phyloP scores from a whole-genome alignment of 1,140 invertebrate genomes.

The Battus philenor region DNA sequence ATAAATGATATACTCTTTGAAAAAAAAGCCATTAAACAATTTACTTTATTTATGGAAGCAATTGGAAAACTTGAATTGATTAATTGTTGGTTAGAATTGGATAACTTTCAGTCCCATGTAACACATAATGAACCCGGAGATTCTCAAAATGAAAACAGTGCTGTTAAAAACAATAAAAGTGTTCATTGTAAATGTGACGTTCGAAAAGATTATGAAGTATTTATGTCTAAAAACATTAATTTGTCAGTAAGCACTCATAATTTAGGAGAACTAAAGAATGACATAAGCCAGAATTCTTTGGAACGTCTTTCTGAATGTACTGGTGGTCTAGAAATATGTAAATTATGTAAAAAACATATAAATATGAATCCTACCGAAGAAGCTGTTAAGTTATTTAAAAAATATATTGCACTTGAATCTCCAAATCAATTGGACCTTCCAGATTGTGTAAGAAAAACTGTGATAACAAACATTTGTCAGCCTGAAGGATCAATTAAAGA shows the following conservation, averaged over 20 bases:
- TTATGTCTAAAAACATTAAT: constrained; percentile 27
- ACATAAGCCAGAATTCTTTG: constrained; percentile 45
- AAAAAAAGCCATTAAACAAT: constrained; percentile 62
- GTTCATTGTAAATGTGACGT: constrained; percentile 33
- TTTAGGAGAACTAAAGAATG: constrained; percentile 27
- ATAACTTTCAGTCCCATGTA: constrained; percentile 52
- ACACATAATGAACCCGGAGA: constrained; percentile 18
- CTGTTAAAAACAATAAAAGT: constrained; percentile 36
- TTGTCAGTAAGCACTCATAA: constrained; percentile 33
- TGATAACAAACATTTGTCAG: constrained; percentile 71
- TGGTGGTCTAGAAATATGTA: constrained; percentile 21
- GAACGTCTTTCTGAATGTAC: constrained; percentile 38
- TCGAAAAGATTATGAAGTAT: constrained; percentile 28
- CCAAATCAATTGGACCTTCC: constrained; percentile 62
- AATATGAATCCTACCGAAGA: constrained; percentile 37
- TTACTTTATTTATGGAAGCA: constrained; percentile 66
- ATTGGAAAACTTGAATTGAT: constrained; percentile 52
- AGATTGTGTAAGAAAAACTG: constrained; percentile 60
- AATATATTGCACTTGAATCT: constrained; percentile 73
- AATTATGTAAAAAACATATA: constrained; percentile 25
- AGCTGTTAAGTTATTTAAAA: constrained; percentile 69
- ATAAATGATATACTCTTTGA: constrained; percentile 59
- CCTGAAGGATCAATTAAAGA: constrained; percentile 62
- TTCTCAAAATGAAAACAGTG: constrained; percentile 18
- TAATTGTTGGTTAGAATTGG: constrained; percentile 68